phyloP scores from a whole-genome alignment of 2,113 vertebrate species.

The Illadopsis cleaveri region DNA sequence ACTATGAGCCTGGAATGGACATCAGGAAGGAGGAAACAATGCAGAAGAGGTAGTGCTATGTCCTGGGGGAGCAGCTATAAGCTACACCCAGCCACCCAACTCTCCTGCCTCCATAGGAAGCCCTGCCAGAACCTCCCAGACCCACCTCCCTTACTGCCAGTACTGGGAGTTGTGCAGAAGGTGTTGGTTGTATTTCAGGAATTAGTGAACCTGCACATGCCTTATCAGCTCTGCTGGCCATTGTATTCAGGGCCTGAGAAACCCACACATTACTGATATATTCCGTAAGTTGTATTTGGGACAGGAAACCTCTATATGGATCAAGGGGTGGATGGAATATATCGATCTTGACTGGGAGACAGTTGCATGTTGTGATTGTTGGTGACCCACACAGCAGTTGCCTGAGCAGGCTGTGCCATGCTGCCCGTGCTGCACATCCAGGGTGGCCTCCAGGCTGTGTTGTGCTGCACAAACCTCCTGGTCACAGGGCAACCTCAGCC shows the following conservation, averaged over 20 bases:
- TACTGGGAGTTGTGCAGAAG: not conserved
- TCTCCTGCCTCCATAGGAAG: not conserved
- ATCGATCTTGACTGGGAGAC: not conserved
- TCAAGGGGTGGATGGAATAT: not conserved
- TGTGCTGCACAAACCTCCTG: not conserved
- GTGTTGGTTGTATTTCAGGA: not conserved
- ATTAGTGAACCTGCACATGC: not conserved
- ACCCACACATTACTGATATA: fast-evolving
- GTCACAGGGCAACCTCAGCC: not conserved
- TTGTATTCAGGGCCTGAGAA: not conserved
- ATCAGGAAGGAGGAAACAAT: not conserved
- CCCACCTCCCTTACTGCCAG: not conserved
- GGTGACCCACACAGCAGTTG: not conserved
- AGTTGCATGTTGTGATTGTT: not conserved
- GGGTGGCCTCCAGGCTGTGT: not conserved
- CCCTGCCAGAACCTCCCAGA: not conserved
- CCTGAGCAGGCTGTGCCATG: not conserved
- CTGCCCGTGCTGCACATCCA: not conserved
- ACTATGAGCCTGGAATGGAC: not conserved
- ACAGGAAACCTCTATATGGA: not conserved
- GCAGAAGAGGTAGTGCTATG: not conserved
- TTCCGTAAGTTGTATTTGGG: not conserved
- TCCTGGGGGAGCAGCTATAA: not conserved
- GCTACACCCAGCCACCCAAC: not conserved
- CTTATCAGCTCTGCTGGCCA: not conserved